phyloP scores from a whole-genome alignment of 1,140 invertebrate genomes.

The Vanessa atalanta region DNA sequence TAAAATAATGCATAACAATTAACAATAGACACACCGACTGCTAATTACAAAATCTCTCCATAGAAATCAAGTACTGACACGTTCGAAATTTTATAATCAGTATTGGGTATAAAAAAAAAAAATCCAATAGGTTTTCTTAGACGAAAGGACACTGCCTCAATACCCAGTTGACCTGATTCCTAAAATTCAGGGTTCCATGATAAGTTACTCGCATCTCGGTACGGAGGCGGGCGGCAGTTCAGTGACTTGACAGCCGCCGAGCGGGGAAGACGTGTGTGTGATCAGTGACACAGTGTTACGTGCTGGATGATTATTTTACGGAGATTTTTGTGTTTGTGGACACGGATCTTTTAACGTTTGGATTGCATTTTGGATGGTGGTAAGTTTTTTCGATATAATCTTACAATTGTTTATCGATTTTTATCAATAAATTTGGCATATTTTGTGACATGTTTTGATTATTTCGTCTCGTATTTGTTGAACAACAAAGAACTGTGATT shows the following conservation, averaged over 20 bases:
- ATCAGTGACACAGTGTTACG: slow-evolving; percentile 45
- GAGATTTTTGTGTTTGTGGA: slow-evolving; percentile 63
- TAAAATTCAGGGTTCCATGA: slow-evolving; percentile 69
- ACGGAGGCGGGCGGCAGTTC: slow-evolving; percentile 55
- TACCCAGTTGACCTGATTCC: slow-evolving; percentile 61
- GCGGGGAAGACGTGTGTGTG: slow-evolving; percentile 47
- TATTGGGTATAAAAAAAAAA: neutral
- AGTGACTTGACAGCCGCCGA: slow-evolving; percentile 67
- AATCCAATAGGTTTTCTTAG: neutral
- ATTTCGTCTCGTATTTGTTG: neutral
- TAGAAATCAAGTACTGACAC: no score
- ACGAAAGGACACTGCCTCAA: slow-evolving; percentile 23
- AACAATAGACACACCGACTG: no score
- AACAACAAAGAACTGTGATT: slow-evolving; percentile 7
- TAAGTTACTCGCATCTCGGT: slow-evolving; percentile 49
- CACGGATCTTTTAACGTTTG: slow-evolving; percentile 65
- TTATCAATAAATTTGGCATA: neutral
- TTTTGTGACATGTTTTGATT: slow-evolving; percentile 1
- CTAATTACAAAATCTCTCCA: no score
- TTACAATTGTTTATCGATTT: neutral
- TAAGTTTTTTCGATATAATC: slow-evolving; percentile 45
- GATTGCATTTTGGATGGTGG: slow-evolving; percentile 75
- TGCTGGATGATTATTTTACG: slow-evolving; percentile 54
- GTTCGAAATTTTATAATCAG: neutral
- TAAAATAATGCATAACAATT: no score